Conservation (phyloP, 1,140 invertebrate species). For the Drosophila hydei region DNA sequence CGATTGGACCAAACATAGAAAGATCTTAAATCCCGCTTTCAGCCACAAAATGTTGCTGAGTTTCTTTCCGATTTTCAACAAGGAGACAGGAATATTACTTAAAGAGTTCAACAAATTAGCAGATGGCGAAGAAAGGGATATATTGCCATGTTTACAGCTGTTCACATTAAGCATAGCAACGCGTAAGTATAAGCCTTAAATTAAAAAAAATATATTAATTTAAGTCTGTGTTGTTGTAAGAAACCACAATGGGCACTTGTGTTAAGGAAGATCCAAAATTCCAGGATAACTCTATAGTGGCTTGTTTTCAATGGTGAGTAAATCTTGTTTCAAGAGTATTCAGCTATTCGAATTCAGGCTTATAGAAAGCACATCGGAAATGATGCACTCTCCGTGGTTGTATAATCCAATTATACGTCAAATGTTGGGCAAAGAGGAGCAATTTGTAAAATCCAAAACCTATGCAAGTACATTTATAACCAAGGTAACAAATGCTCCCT, state of each 20-base stretch:
- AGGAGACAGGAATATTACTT: background rate
- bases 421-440: constrained; percentile 5
- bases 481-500: background rate
- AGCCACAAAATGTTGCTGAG: constrained; percentile 3
- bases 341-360: background rate
- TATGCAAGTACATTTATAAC: background rate
- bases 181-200: background rate
- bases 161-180: constrained; percentile 5
- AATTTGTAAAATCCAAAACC: background rate
- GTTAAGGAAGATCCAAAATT: constrained; percentile 1
- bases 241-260: constrained; percentile 12
- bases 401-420: background rate
- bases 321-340: background rate
- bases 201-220: background rate
- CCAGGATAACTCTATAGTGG: background rate
- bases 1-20: background rate
- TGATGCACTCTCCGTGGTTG: background rate
- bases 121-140: background rate
- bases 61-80: constrained; percentile 6
- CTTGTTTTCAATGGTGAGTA: background rate
- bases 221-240: background rate
- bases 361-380: background rate
- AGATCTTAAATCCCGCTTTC: constrained; percentile 6
- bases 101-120: background rate
- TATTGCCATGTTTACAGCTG: background rate